These are phyloP conservation scores for Drosophila fuyamai DNA, from an alignment of 1,140 invertebrate species.

Conservation along the genomic window DNA sequence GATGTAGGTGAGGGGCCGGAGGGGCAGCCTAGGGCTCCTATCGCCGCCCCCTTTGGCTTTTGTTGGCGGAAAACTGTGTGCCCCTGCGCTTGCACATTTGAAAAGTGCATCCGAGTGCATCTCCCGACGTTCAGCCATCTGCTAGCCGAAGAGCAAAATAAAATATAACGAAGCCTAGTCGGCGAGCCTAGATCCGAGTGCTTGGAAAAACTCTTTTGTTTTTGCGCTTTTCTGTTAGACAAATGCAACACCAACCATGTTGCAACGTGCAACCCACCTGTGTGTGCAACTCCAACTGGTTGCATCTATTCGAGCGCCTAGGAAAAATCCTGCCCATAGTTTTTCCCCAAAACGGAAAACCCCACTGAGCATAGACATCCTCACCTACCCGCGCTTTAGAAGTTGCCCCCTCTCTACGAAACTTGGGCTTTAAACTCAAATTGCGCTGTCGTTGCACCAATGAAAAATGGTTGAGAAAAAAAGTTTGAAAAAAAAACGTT, in stretches of 20 bases:
- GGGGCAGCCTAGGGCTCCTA: constrained; percentile 56
- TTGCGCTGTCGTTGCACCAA: constrained; percentile 48
- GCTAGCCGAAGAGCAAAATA: constrained; percentile 31
- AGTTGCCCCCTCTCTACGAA: neutral
- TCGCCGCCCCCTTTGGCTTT: constrained; percentile 34
- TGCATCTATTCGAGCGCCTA: constrained; percentile 59
- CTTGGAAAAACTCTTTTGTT: constrained; percentile 75
- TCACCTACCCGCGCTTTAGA: constrained; percentile 4
- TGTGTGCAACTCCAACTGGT: constrained; percentile 48
- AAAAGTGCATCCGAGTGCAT: constrained; percentile 72
- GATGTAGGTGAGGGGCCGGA: neutral
- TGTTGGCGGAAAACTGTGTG: constrained; percentile 64
- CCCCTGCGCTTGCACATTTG: constrained; percentile 63
- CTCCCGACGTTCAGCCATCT: constrained; percentile 31
- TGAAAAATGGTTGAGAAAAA: constrained; percentile 83
- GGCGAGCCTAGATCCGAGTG: constrained; percentile 58
- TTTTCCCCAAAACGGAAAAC: constrained; percentile 63
- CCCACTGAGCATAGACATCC: constrained; percentile 17
- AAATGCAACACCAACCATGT: constrained; percentile 7
- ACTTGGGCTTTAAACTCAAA: constrained; percentile 1
- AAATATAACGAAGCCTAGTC: constrained; percentile 59
- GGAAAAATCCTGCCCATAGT: constrained; percentile 70
- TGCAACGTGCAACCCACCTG: constrained; percentile 34
- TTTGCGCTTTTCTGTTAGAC: constrained; percentile 68
- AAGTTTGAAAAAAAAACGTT: constrained; percentile 81